Evolutionary conservation across 2,888 invertebrate genomes (phyloP), one percentile per base, ranked within the genome.

Genomic region (Saturnia pavonia): DNA sequence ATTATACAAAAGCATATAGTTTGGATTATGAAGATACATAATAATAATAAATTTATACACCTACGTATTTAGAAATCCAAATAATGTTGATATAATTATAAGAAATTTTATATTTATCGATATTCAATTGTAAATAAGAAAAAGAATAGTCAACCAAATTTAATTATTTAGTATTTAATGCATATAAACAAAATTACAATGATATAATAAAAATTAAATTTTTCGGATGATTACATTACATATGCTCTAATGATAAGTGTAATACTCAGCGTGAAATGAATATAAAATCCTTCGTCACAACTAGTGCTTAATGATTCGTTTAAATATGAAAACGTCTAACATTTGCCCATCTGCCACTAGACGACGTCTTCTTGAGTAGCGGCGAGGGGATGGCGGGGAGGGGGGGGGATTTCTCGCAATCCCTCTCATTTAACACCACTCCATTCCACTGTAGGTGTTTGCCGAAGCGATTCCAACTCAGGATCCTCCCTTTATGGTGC

Each of bases 351-450:
- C 87, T 86, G 87, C 84, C 90, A 88, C 81, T 82, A 86, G 82
- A 88, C 85, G 88, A 85, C 85, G 85, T 85, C 87, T 83, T 86
- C 84, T 84, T 85, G 86, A 87, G 83, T 83, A 85, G 83, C 82
- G 81, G 83, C 76, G 82, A 76, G 80, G 82, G 76, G 80, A 74
- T 74, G 76, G 77, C 77, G 80, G 73, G 72, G 77, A 81, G 81
- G 81, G 78, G 76, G n/a, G n/a, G n/a, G n/a, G n/a, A n/a, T n/a
- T n/a, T n/a, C 75, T 83, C 88, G 82, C 89, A 92, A 94, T 94
- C 94, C 94, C 91, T 94, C 94, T 94, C 92, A 94, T 94, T 94
- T 94, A 93, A 91, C 93, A 92, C 90, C 88, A 90, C 90, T 92
- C 87, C 90, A 87, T 88, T 90, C 85, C 88, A 90, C 91, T 91